These are phyloP conservation scores for Stratiolaelaps scimitus DNA, from an alignment of 1,140 invertebrate species.

Conservation along the genomic window DNA sequence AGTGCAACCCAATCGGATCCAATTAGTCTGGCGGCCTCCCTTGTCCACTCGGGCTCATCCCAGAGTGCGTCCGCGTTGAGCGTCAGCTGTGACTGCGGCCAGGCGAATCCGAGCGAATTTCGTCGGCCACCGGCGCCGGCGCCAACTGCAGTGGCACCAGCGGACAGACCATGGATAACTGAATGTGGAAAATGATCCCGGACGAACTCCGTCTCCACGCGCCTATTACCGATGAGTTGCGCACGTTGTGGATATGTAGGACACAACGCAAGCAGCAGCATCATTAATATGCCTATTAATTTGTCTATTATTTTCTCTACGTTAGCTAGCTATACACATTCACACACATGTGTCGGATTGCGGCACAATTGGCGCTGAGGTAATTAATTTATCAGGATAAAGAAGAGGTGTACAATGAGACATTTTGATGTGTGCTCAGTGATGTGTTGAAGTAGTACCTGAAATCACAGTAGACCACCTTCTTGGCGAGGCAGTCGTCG, in stretches of 20 bases:
- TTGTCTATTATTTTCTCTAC: too few relatives aligned
- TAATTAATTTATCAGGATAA: too few relatives aligned
- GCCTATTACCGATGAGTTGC: conserved; percentile 32
- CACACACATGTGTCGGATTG: too few relatives aligned
- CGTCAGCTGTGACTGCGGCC: conserved; percentile 21
- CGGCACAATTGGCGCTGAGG: too few relatives aligned
- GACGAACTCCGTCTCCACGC: conserved; percentile 42
- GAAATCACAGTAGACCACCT: conserved; percentile 38
- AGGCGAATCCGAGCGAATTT: conserved; percentile 14
- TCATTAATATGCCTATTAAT: too few relatives aligned
- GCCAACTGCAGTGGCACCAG: neutral
- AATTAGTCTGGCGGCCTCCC: conserved; percentile 43
- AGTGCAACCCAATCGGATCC: conserved; percentile 43
- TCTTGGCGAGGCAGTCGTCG: conserved; percentile 44
- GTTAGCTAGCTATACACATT: too few relatives aligned
- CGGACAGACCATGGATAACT: conserved; percentile 30
- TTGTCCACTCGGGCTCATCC: conserved; percentile 39
- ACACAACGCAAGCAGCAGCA: too few relatives aligned
- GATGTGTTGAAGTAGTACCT: conserved; percentile 21
- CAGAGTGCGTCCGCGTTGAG: conserved; percentile 28
- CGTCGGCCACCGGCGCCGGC: neutral
- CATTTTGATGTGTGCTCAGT: too few relatives aligned
- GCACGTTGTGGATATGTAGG: too few relatives aligned
- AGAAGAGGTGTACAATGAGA: too few relatives aligned
- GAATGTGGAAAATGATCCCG: conserved; percentile 42